These are phyloP conservation scores for Agrochola litura DNA, from an alignment of 2,888 invertebrate genomes.

Conservation along the genomic window DNA sequence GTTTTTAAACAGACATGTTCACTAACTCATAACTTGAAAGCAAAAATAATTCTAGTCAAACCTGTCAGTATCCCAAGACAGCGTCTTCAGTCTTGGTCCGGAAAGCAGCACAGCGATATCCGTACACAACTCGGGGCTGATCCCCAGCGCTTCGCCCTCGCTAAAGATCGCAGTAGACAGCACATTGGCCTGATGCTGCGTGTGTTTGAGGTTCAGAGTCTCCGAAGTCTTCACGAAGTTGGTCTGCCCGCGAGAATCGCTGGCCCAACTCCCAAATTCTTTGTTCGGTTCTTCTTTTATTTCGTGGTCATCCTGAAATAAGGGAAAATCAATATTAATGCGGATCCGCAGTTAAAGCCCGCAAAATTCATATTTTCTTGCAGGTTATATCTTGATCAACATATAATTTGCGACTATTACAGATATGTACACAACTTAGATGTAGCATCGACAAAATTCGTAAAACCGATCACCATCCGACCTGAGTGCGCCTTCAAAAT, in stretches of 20 bases:
- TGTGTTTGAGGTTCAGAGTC: slow-evolving; percentile 83
- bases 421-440: too few relatives aligned
- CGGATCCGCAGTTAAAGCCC: too few relatives aligned
- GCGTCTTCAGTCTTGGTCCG: slow-evolving; percentile 93
- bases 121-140: slow-evolving; percentile 92
- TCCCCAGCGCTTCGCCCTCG: slow-evolving; percentile 92
- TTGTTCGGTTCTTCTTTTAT: slow-evolving; percentile 73
- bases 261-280: slow-evolving; percentile 86
- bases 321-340: neutral
- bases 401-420: too few relatives aligned
- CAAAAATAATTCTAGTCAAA: slow-evolving; percentile 53
- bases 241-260: slow-evolving; percentile 85
- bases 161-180: slow-evolving; percentile 90
- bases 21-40: neutral
- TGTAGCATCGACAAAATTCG: too few relatives aligned
- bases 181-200: slow-evolving; percentile 88
- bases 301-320: slow-evolving; percentile 76
- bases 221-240: slow-evolving; percentile 89
- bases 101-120: slow-evolving; percentile 93
- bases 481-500: too few relatives aligned
- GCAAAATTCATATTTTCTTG: too few relatives aligned
- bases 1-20: neutral
- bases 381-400: too few relatives aligned
- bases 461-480: too few relatives aligned
- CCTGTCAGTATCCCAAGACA: slow-evolving; percentile 92